These are phyloP conservation scores for Thermophis baileyi DNA, from an alignment of 2,113 vertebrate genomes.

Conservation along the genomic window DNA sequence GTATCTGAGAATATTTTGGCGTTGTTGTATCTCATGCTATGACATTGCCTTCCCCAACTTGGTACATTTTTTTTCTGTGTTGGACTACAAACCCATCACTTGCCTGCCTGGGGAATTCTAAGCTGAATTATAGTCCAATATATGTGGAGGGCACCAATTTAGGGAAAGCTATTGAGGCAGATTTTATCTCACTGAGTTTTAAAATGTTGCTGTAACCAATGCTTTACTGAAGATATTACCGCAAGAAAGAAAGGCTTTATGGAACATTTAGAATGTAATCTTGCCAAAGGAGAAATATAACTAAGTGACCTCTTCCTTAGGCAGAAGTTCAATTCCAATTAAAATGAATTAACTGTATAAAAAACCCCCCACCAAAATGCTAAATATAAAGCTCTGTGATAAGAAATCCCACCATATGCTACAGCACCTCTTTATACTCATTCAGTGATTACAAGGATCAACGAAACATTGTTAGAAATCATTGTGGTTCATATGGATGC, in stretches of 20 bases:
- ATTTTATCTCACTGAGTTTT: neutral
- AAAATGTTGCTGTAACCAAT: neutral
- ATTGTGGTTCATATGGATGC: slow-evolving; percentile 50
- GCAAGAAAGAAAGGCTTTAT: slow-evolving; percentile 18
- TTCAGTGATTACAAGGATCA: slow-evolving; percentile 40
- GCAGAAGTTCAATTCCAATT: slow-evolving; percentile 38
- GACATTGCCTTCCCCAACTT: neutral
- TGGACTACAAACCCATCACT: neutral
- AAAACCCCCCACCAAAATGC: slow-evolving; percentile 17
- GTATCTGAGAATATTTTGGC: neutral
- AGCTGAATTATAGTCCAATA: neutral
- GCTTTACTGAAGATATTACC: neutral
- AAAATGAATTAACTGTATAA: slow-evolving; percentile 24
- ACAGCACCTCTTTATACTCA: slow-evolving; percentile 24
- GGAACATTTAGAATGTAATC: slow-evolving; percentile 23
- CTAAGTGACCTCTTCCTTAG: slow-evolving; percentile 40
- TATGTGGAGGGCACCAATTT: neutral
- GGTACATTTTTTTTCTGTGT: neutral
- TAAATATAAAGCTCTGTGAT: slow-evolving; percentile 23
- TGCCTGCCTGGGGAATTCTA: neutral
- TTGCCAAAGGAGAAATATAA: slow-evolving; percentile 29
- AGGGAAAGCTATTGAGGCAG: neutral
- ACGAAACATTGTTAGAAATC: slow-evolving; percentile 51
- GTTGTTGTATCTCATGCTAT: neutral
- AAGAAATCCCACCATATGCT: slow-evolving; percentile 31